Evolutionary conservation across 2,113 vertebrate species (phyloP).

Genomic region (Entomyzon cyanotis): DNA sequence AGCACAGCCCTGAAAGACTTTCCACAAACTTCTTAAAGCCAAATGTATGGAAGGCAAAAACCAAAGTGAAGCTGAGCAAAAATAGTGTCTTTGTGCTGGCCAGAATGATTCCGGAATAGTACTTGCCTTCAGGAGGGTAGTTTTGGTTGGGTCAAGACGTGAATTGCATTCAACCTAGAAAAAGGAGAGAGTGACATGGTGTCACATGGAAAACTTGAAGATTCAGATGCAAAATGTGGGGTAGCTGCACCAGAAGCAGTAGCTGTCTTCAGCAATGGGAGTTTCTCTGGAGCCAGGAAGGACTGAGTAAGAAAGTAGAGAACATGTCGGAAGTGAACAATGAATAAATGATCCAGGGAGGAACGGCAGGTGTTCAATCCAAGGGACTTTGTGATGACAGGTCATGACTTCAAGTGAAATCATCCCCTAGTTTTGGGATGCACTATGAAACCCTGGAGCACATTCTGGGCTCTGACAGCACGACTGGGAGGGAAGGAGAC

Average conservation of each 20-base stretch:
- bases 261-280: background rate
- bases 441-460: background rate
- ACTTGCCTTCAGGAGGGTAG: constrained; percentile 90
- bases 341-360: background rate
- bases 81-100: background rate
- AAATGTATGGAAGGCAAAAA: background rate
- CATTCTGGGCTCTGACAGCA: background rate
- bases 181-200: background rate
- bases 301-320: background rate
- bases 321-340: background rate
- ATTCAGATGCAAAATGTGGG: background rate
- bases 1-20: background rate
- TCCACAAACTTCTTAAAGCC: background rate
- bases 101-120: background rate
- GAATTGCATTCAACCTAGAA: constrained; percentile 97
- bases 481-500: background rate
- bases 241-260: background rate
- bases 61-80: background rate
- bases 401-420: background rate
- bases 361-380: background rate
- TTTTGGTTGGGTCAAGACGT: constrained; percentile 91
- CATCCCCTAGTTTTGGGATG: background rate
- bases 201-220: background rate
- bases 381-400: background rate
- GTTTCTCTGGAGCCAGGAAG: background rate